phyloP scores from a whole-genome alignment of 23 tunicate species.

The Aplidium turbinatum region DNA sequence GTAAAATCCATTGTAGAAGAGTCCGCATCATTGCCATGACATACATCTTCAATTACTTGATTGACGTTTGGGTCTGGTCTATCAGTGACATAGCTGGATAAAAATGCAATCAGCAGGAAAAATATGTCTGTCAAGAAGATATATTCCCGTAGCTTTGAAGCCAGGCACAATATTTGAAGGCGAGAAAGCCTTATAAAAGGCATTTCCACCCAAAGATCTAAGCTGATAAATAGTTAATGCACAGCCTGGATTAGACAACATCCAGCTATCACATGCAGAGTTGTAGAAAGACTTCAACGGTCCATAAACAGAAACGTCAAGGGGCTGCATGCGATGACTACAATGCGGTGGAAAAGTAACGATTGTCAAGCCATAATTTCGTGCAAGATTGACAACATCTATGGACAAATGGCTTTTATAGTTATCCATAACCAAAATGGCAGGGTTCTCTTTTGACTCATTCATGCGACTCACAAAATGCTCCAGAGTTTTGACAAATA shows the following conservation, averaged over 20 bases:
- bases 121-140: neutral
- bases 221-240: slow-evolving; percentile 41
- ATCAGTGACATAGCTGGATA: slow-evolving; percentile 5
- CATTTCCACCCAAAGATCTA: slow-evolving; percentile 20
- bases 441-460: slow-evolving; percentile 16
- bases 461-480: slow-evolving; percentile 29
- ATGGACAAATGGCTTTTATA: slow-evolving; percentile 38
- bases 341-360: slow-evolving; percentile 60
- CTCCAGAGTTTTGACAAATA: slow-evolving; percentile 27
- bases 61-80: too few relatives aligned
- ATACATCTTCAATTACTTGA: too few relatives aligned
- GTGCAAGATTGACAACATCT: slow-evolving; percentile 21
- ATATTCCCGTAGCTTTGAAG: slow-evolving; percentile 22
- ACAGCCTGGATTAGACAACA: slow-evolving; percentile 27
- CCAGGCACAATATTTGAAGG: slow-evolving; percentile 16
- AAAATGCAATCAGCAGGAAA: slow-evolving; percentile 17
- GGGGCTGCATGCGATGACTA: slow-evolving; percentile 43
- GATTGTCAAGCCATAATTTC: slow-evolving; percentile 24
- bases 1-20: too few relatives aligned
- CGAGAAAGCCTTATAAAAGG: slow-evolving; percentile 11
- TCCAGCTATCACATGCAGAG: slow-evolving; percentile 32
- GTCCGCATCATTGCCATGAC: too few relatives aligned
- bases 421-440: slow-evolving; percentile 41
- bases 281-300: slow-evolving; percentile 32
- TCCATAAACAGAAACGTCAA: slow-evolving; percentile 35